Percentiles rank a stretch among this genome's conserved stretches.
Conservation (phyloP, 30 jellyfish, hydroid and myxozoan species). For the Turritopsis dohrnii region DNA sequence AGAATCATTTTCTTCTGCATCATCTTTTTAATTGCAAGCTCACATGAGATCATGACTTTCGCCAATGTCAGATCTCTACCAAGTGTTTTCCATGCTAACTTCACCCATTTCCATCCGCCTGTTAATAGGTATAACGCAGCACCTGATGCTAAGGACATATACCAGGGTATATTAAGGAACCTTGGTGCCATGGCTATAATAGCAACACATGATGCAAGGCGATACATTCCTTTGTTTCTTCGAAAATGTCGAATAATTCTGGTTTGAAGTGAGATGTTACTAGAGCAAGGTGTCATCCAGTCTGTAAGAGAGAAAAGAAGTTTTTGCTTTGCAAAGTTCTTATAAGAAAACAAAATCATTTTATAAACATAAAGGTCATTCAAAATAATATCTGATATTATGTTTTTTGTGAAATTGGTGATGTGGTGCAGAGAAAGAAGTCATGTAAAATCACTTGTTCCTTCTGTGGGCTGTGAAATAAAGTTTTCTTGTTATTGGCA, state of each 20-base stretch:
- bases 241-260: slow-evolving; percentile 22
- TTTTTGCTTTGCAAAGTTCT: too few relatives aligned
- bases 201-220: slow-evolving; percentile 12
- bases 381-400: too few relatives aligned
- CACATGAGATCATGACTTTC: slow-evolving; percentile 8
- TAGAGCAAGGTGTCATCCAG: slow-evolving; percentile 27
- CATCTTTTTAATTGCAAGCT: slow-evolving; percentile 26
- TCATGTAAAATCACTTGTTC: too few relatives aligned
- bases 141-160: slow-evolving; percentile 27
- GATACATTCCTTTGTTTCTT: slow-evolving; percentile 22
- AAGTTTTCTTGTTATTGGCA: too few relatives aligned
- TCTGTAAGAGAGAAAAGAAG: not conserved
- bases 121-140: slow-evolving; percentile 30
- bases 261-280: slow-evolving; percentile 12
- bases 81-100: slow-evolving; percentile 39
- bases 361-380: too few relatives aligned
- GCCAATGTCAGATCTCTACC: slow-evolving; percentile 30
- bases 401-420: too few relatives aligned
- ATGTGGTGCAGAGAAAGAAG: too few relatives aligned
- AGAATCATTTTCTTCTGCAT: slow-evolving; percentile 33
- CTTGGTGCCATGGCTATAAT: slow-evolving; percentile 8
- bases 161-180: slow-evolving; percentile 15
- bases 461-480: too few relatives aligned
- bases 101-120: slow-evolving; percentile 42
- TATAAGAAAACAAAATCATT: too few relatives aligned